Conservation (phyloP, 2,888 invertebrate species). For the Hipparchia semele region DNA sequence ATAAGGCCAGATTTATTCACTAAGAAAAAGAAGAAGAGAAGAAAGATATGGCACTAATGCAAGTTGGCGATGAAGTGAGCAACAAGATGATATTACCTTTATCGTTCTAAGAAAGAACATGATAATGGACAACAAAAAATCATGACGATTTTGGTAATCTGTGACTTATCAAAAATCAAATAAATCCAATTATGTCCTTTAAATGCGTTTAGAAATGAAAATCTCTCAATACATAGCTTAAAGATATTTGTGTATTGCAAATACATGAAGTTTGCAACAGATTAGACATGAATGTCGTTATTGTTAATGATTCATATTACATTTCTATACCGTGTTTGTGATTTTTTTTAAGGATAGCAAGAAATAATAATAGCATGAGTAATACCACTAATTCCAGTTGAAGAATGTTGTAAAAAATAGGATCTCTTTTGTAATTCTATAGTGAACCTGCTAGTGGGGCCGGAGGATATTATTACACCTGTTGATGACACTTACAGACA, state of each 20-base stretch:
- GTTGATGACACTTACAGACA: neutral
- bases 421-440: conserved; percentile 1
- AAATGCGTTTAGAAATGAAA: neutral
- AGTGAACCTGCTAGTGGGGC: neutral
- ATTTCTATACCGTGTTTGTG: neutral
- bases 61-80: too few relatives aligned
- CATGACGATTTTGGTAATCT: too few relatives aligned
- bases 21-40: too few relatives aligned
- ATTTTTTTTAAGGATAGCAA: neutral
- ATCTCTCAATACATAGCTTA: neutral
- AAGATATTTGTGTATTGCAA: too few relatives aligned
- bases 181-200: too few relatives aligned
- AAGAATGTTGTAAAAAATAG: conserved; percentile 5
- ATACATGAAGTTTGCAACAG: neutral
- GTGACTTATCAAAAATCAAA: too few relatives aligned
- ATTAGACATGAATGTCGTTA: neutral
- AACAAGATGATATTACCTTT: too few relatives aligned
- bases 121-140: too few relatives aligned
- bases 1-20: too few relatives aligned
- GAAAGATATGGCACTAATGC: too few relatives aligned
- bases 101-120: too few relatives aligned
- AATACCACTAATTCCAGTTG: neutral
- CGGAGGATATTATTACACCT: conserved; percentile 6
- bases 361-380: conserved; percentile 5
- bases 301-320: neutral